phyloP scores from a whole-genome alignment of 2,797 vertebrate species.

The Protonibea diacanthus region DNA sequence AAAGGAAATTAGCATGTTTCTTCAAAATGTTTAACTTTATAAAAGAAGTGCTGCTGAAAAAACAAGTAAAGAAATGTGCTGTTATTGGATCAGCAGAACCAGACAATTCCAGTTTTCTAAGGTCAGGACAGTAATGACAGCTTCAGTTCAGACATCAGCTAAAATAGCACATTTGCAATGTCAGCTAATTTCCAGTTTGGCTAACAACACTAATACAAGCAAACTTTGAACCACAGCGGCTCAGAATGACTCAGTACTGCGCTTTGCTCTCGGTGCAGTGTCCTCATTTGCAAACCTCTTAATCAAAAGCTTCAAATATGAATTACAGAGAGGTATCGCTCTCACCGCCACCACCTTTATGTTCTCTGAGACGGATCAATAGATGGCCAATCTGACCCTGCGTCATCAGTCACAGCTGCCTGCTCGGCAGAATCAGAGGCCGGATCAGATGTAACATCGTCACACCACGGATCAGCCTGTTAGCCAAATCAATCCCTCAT shows the following conservation, averaged over 20 bases:
- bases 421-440: conserved; percentile 11
- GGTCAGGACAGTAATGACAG: too few species aligned
- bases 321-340: not conserved
- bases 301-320: not conserved
- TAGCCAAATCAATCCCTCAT: conserved; percentile 52
- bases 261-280: not conserved
- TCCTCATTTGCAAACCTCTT: not conserved
- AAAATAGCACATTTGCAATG: not conserved
- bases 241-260: not conserved
- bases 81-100: too few species aligned
- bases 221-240: not conserved
- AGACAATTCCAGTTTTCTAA: too few species aligned
- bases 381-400: conserved; percentile 13
- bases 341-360: not conserved
- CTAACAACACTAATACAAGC: not conserved
- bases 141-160: not conserved
- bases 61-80: too few species aligned
- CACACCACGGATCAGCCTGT: conserved; percentile 26
- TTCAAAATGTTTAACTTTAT: too few species aligned
- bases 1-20: too few species aligned
- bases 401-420: conserved; percentile 7
- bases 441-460: conserved; percentile 28
- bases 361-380: conserved; percentile 23
- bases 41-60: too few species aligned
- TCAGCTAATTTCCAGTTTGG: not conserved